A percentile compares a stretch with the other conserved stretches of the same genome.
phyloP scores from a whole-genome alignment of 1,140 invertebrate genomes.

The Drosophila prosaltans region DNA sequence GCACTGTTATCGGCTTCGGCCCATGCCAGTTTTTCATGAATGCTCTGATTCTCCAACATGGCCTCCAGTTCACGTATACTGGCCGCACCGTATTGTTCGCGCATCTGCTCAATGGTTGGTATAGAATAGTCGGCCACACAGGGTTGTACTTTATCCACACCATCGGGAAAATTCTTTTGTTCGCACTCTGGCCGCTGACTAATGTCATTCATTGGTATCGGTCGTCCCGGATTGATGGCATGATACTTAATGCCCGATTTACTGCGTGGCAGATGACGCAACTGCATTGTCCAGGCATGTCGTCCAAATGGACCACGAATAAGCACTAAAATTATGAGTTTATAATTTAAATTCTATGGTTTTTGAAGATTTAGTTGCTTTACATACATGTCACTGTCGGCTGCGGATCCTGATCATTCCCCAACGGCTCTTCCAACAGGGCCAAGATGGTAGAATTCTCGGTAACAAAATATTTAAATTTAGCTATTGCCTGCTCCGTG shows the following conservation, averaged over 20 bases:
- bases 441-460: constrained; percentile 95
- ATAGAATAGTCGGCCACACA: constrained; percentile 90
- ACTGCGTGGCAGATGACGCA: constrained; percentile 91
- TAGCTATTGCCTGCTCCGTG: constrained; percentile 81
- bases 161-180: constrained; percentile 92
- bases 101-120: constrained; percentile 87
- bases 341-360: not conserved
- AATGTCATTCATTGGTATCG: constrained; percentile 90
- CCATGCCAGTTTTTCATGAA: constrained; percentile 83
- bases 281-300: constrained; percentile 96
- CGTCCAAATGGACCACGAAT: constrained; percentile 96
- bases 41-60: constrained; percentile 84
- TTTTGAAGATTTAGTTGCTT: no score
- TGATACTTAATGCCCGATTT: constrained; percentile 89
- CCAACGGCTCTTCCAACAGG: constrained; percentile 94
- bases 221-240: constrained; percentile 89
- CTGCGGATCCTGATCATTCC: constrained; percentile 91
- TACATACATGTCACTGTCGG: constrained; percentile 87
- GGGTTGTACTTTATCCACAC: constrained; percentile 90
- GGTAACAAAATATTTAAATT: constrained; percentile 95
- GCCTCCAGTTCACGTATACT: constrained; percentile 85
- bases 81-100: constrained; percentile 84
- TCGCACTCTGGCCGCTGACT: constrained; percentile 86
- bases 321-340: constrained; percentile 85
- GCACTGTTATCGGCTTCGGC: constrained; percentile 79